Percentiles rank a stretch among this genome's conserved stretches.
Evolutionary conservation across 1,140 invertebrate genomes (phyloP).

Genomic region (Orchestia grillus): DNA sequence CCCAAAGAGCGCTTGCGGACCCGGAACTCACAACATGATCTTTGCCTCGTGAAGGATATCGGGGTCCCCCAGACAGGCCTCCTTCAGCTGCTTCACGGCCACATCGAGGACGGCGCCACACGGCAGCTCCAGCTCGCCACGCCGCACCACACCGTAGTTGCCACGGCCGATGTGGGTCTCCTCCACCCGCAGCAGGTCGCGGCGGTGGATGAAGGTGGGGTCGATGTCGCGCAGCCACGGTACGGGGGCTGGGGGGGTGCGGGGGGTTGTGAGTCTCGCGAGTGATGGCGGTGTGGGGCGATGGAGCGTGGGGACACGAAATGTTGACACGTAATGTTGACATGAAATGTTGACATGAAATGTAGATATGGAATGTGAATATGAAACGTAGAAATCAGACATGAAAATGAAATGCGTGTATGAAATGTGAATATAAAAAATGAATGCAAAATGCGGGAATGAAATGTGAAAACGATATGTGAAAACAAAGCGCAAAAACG

Average conservation of each 20-base stretch:
- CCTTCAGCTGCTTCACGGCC: slow-evolving; percentile 47
- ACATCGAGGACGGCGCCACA: background rate
- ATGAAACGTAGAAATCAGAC: too few relatives aligned
- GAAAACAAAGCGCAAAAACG: too few relatives aligned
- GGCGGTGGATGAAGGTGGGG: background rate
- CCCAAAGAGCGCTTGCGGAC: too few relatives aligned
- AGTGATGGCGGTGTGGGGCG: too few relatives aligned
- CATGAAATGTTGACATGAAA: too few relatives aligned
- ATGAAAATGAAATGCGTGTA: too few relatives aligned
- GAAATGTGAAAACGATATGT: too few relatives aligned
- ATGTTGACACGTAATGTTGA: too few relatives aligned
- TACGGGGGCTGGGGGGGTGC: background rate
- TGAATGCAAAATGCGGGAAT: too few relatives aligned
- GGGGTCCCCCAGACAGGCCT: background rate
- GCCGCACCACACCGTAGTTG: slow-evolving; percentile 38
- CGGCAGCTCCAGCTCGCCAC: slow-evolving; percentile 14
- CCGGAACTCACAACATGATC: slow-evolving; percentile 13
- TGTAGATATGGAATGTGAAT: too few relatives aligned
- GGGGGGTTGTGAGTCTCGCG: background rate
- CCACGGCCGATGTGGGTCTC: slow-evolving; percentile 4
- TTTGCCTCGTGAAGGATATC: slow-evolving; percentile 18
- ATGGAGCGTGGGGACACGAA: too few relatives aligned
- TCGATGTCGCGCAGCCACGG: background rate
- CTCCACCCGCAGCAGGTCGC: background rate
- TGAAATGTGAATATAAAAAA: too few relatives aligned